Conservation (phyloP, 1,140 invertebrate species). For the Melanaphis sacchari region DNA sequence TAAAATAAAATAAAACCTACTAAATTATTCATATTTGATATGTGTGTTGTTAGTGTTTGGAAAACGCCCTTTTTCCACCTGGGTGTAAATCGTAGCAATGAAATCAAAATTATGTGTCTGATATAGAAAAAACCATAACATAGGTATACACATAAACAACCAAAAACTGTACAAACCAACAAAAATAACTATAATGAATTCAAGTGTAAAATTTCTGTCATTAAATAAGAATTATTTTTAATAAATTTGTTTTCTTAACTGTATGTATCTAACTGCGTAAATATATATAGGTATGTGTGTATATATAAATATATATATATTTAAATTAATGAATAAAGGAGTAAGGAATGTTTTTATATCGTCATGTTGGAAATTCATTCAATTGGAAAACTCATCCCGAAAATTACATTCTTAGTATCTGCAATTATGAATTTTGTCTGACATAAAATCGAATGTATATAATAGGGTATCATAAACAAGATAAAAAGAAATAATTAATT, state of each 20-base stretch:
- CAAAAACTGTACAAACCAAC: neutral
- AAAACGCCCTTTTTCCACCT: neutral
- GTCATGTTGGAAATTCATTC: neutral
- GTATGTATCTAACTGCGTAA: neutral
- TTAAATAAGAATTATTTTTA: conserved; percentile 12
- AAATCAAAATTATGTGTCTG: neutral
- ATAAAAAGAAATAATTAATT: neutral
- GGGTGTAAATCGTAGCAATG: neutral
- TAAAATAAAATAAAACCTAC: neutral
- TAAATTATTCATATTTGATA: neutral
- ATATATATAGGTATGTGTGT: too few species aligned
- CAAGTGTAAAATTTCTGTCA: neutral
- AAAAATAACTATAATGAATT: neutral
- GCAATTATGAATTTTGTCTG: neutral
- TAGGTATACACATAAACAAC: neutral
- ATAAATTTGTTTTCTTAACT: neutral
- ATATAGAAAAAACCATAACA: neutral
- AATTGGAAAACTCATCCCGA: conserved; percentile 22
- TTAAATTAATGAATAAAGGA: neutral
- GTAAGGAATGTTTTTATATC: conserved; percentile 16
- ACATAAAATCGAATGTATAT: neutral
- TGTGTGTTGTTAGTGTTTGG: neutral
- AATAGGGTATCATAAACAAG: neutral
- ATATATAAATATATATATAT: too few species aligned
- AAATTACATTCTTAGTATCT: neutral